Evolutionary conservation across 1,140 invertebrate species (phyloP), one percentile per base, ranked within the genome.

Genomic region (Meloidogyne floridensis): DNA sequence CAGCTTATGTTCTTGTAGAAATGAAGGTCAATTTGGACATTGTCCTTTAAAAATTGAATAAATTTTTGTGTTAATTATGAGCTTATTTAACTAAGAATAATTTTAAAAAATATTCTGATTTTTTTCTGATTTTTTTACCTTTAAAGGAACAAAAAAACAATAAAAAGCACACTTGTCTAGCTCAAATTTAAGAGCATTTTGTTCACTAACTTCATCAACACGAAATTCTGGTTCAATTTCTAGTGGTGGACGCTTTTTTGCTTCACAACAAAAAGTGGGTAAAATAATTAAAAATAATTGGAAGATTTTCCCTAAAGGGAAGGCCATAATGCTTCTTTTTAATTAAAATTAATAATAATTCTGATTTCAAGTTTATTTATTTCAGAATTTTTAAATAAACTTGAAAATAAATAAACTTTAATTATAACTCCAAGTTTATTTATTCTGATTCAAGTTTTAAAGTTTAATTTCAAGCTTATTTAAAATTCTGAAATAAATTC

Each of bases 1-100:
- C 77, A 79, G 51, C 77, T 71, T 20, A 79, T 54, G n/a, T 79
- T 4, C 4, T 79, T 20, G 65, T 72, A 51, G 59, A 79, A 79
- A 72, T 72, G 69, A 43, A 79, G n/a, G 59, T 79, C 77, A 51
- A 79, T 47, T 51, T 42, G 56, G n/a, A 43, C 32, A 43, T 56
- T 53, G 6, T 65, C 69, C 75, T 77, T 77, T 13, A 11, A 75
- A 59, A 54, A 43, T n/a, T 56, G 15, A 42, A 32, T 32, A 20
- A 15, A n/a, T 53, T 15, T n/a, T 32, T 8, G n/a, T 54, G n/a
- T 42, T 20, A 13, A n/a, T 18, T 59, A 51, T 15, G 1, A n/a
- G 10, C 42, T 20, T 3, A n/a, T 76, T 20, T 3, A 11, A n/a
- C n/a, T n/a, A n/a, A n/a, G n/a, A n/a, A n/a, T n/a, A n/a, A n/a